Evolutionary conservation across 2,797 vertebrate genomes (phyloP).

Genomic region (Vespertilio murinus): DNA sequence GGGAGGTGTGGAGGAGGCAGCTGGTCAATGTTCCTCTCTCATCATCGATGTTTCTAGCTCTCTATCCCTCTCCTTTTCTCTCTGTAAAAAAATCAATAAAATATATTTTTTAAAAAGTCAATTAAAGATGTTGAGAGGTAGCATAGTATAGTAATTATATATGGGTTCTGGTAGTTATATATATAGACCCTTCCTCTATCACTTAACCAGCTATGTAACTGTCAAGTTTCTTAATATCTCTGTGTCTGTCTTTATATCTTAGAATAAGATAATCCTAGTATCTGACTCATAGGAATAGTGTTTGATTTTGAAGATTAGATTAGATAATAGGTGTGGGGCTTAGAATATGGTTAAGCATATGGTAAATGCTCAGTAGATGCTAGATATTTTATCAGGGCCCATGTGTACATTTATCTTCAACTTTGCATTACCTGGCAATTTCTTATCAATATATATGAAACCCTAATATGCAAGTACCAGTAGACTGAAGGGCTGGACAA

Average conservation of each 20-base stretch:
- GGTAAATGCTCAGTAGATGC: not conserved
- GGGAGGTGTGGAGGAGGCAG: too few species aligned
- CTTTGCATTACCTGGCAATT: not conserved
- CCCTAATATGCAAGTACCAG: too few species aligned
- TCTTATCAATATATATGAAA: not conserved
- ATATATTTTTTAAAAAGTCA: not conserved
- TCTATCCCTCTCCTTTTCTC: too few species aligned
- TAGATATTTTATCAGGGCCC: not conserved
- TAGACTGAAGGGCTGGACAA: too few species aligned
- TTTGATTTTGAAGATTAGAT: conserved; percentile 17
- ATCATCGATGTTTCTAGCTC: too few species aligned
- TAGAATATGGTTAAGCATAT: not conserved
- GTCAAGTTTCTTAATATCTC: not conserved
- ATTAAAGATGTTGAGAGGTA: not conserved
- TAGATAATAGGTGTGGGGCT: not conserved
- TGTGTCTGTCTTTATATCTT: conserved; percentile 1
- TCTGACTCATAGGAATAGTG: not conserved
- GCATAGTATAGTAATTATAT: not conserved
- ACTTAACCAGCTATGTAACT: not conserved
- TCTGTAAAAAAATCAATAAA: too few species aligned
- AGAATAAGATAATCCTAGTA: not conserved
- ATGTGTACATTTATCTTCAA: not conserved
- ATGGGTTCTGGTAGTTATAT: too few species aligned
- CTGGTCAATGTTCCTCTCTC: too few species aligned
- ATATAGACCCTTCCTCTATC: not conserved